Percentiles rank a stretch among this genome's conserved stretches.
Conservation (phyloP, 2,113 vertebrate species). For the Plecotus auritus region DNA sequence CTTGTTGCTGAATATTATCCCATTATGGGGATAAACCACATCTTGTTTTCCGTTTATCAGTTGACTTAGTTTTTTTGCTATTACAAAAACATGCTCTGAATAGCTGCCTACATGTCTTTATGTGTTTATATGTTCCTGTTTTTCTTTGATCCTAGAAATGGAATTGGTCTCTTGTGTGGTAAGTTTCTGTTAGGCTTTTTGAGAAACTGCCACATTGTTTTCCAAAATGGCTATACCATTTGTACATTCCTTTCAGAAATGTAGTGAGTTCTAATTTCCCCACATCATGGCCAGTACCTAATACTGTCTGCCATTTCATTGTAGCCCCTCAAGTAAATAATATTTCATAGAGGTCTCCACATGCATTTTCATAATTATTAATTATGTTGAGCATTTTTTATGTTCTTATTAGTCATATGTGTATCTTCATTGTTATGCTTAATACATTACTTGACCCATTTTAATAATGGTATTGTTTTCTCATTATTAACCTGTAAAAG, state of each 20-base stretch:
- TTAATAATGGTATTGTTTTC: not conserved
- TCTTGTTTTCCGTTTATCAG: not conserved
- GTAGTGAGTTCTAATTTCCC: not conserved
- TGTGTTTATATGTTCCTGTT: not conserved
- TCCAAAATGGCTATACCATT: not conserved
- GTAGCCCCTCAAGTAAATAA: not conserved
- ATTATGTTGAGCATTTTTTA: not conserved
- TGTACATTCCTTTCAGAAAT: not conserved
- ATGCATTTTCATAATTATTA: not conserved
- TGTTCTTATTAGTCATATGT: not conserved
- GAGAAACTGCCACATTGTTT: not conserved
- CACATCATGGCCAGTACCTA: not conserved
- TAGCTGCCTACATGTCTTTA: not conserved
- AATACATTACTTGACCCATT: not conserved
- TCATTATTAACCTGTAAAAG: not conserved
- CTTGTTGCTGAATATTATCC: not conserved
- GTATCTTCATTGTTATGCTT: not conserved
- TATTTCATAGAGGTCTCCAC: not conserved
- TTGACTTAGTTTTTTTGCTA: not conserved
- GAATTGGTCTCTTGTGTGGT: not conserved
- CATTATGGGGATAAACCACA: not conserved
- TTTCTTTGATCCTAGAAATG: not conserved
- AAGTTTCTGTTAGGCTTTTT: not conserved
- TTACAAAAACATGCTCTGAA: not conserved
- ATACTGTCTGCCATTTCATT: not conserved